A percentile compares a stretch with the other conserved stretches of the same genome.
Evolutionary conservation across 2,113 vertebrate species (phyloP).

Genomic region (Cricetomys ansorgei): DNA sequence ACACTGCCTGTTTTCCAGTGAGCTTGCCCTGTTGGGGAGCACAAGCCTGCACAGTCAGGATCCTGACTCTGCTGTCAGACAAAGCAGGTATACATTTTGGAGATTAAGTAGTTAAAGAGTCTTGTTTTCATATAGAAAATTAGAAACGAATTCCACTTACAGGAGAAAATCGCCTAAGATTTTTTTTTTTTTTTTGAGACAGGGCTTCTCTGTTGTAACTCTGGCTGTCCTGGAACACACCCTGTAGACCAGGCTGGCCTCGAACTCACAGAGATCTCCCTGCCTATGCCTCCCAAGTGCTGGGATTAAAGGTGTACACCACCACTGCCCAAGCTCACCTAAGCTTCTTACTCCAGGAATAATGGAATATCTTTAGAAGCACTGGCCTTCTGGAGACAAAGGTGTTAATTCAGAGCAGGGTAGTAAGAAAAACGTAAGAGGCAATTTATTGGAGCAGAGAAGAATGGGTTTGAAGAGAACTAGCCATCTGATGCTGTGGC

Average conservation of each 20-base stretch:
- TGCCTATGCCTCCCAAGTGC: no score
- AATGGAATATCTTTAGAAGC: slow-evolving; percentile 61
- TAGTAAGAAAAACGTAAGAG: slow-evolving; percentile 57
- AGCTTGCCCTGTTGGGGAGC: neutral
- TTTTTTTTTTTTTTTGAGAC: no score
- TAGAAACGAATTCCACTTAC: neutral
- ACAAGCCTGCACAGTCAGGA: neutral
- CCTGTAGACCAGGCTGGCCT: no score
- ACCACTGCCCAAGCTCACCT: no score
- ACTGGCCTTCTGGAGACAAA: slow-evolving; percentile 54
- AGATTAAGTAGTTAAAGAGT: neutral
- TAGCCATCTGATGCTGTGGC: slow-evolving; percentile 40
- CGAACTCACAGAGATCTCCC: no score
- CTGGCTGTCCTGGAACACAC: no score
- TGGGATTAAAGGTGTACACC: no score
- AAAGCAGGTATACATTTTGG: neutral
- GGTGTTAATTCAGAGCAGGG: slow-evolving; percentile 54
- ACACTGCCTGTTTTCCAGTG: neutral
- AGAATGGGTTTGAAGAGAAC: neutral
- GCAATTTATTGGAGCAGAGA: slow-evolving; percentile 61
- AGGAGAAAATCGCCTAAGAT: neutral
- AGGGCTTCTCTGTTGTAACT: no score
- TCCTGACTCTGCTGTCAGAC: neutral
- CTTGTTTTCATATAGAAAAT: neutral
- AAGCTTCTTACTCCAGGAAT: neutral